Base-by-base conservation (phyloP, 2,888 invertebrate genomes). In the Acheta domesticus region DNA sequence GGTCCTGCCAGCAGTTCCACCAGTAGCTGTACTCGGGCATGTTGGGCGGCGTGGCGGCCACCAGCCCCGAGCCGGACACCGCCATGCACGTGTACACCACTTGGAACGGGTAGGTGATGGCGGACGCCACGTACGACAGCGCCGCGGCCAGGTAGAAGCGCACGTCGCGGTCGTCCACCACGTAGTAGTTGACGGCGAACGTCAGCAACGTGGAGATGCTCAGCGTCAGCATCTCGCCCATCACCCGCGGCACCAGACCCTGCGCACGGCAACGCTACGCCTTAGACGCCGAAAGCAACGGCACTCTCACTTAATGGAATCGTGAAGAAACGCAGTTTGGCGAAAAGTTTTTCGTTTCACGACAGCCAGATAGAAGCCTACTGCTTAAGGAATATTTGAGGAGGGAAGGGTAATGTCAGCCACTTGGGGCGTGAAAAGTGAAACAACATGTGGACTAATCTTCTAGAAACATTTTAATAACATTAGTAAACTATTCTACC, bases 151-250 rank as follows among this genome's bases (percentile, higher is more conserved):
- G 62, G n/a, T 62, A 62, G 16, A 19, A n/a, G 62, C 62, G 62
- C 12, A 62, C 62, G 62, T 62, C 62, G n/a, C 62, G 62, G 62
- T 62, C 62, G 62, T 62, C 62, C 62, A 62, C 62, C 16, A 62
- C 14, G 62, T 62, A 62, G 62, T 62, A 62, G n/a, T 62, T 62
- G 62, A 62, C 62, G 62, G 62, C 62, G 62, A 62, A 62, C 62
- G 62, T 62, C 62, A 62, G n/a, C 62, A n/a, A 4, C 62, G 62
- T 62, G 14, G 62, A 19, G 62, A 62, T 14, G n/a, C 62, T n/a
- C 62, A 62, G 62, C 62, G 62, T 62, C 62, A 62, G n/a, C 62
- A 62, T 14, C n/a, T 62, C 62, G 14, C 62, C 62, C 14, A 62
- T 12, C 62, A 62, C 14, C 16, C 62, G 62, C 14, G 62, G 62